These are phyloP conservation scores for Pachycephus smyrnensis DNA, from an alignment of 2,888 invertebrate species.

Conservation along the genomic window DNA sequence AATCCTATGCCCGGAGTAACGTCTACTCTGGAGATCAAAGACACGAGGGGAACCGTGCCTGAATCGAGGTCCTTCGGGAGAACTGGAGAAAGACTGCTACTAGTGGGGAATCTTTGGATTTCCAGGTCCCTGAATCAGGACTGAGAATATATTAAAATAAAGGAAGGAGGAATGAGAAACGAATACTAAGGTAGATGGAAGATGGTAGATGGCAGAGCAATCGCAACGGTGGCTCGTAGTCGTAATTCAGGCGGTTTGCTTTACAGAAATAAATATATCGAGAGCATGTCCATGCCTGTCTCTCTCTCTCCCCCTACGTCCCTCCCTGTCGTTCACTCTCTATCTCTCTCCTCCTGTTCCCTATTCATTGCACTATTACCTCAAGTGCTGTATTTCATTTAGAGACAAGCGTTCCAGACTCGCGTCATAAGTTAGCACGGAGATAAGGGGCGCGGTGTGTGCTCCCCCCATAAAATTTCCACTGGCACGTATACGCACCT, in stretches of 20 bases:
- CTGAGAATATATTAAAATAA: background rate
- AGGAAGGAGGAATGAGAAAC: background rate
- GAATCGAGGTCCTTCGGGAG: background rate
- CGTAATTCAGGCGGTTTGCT: slow-evolving; percentile 26
- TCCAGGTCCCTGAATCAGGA: background rate
- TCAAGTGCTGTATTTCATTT: slow-evolving; percentile 31
- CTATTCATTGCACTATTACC: slow-evolving; percentile 35
- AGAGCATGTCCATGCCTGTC: background rate
- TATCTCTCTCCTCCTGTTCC: slow-evolving; percentile 5
- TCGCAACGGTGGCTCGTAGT: slow-evolving; percentile 13
- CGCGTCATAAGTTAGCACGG: slow-evolving; percentile 27
- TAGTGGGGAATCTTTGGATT: background rate
- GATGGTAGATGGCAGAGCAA: background rate
- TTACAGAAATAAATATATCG: slow-evolving; percentile 29
- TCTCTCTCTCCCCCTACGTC: background rate
- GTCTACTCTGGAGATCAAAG: background rate
- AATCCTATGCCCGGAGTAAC: background rate
- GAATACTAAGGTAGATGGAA: background rate
- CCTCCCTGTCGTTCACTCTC: background rate
- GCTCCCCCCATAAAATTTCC: slow-evolving; percentile 17
- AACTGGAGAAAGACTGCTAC: background rate
- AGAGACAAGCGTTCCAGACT: slow-evolving; percentile 15
- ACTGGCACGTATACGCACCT: slow-evolving; percentile 32
- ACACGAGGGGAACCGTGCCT: background rate
- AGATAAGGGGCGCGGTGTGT: slow-evolving; percentile 22